Conservation (phyloP, 2,888 invertebrate species). For the Tetramorium bicarinatum region DNA sequence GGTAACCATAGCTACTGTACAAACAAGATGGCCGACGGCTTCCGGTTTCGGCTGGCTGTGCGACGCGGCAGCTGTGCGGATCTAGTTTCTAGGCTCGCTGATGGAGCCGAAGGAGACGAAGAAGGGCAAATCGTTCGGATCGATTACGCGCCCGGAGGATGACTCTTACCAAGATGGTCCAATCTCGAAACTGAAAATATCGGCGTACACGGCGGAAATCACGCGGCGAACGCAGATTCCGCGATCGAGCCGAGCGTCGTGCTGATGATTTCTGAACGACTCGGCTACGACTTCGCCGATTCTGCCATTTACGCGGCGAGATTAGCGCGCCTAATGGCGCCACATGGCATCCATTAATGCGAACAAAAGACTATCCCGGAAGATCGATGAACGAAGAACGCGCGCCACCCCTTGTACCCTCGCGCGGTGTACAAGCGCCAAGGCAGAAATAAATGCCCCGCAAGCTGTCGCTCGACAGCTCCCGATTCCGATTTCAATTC, state of each 20-base stretch:
- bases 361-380: slow-evolving; percentile 48
- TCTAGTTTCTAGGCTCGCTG: slow-evolving; percentile 83
- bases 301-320: not conserved
- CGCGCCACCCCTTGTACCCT: slow-evolving; percentile 24
- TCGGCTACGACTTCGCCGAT: slow-evolving; percentile 12
- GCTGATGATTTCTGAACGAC: slow-evolving; percentile 1
- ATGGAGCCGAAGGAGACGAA: slow-evolving; percentile 38
- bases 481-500: slow-evolving; percentile 43
- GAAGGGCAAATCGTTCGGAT: slow-evolving; percentile 29
- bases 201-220: not conserved
- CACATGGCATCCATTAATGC: slow-evolving; percentile 43
- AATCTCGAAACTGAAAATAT: not conserved
- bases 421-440: not conserved
- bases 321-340: slow-evolving; percentile 27
- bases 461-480: slow-evolving; percentile 39
- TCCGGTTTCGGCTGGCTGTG: slow-evolving; percentile 82
- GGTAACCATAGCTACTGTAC: slow-evolving; percentile 85
- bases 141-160: slow-evolving; percentile 32
- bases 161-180: not conserved
- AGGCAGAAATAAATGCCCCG: slow-evolving; percentile 43
- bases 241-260: not conserved
- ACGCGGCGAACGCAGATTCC: no score
- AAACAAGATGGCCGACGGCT: slow-evolving; percentile 86
- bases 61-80: slow-evolving; percentile 83
- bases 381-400: slow-evolving; percentile 49